These are phyloP conservation scores for Drosophila baimaii DNA, from an alignment of 1,140 invertebrate genomes.

Conservation along the genomic window DNA sequence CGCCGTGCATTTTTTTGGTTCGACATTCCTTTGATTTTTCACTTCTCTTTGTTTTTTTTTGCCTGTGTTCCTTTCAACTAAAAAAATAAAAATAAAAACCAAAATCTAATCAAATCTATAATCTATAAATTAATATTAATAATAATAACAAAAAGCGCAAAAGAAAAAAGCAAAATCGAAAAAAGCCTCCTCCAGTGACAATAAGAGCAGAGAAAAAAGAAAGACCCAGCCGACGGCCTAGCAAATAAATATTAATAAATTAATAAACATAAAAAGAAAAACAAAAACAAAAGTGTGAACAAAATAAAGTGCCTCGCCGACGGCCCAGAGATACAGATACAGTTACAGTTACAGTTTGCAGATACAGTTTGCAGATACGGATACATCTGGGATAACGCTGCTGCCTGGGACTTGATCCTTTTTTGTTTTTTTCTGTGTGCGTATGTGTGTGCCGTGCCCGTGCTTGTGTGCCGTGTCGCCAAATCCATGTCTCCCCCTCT, in stretches of 20 bases:
- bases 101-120: not conserved
- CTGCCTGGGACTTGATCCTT: conserved; percentile 34
- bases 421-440: conserved; percentile 56
- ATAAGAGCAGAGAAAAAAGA: conserved; percentile 19
- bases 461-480: conserved; percentile 41
- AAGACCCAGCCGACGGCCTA: conserved; percentile 35
- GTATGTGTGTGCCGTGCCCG: conserved; percentile 42
- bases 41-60: conserved; percentile 40
- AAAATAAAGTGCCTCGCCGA: conserved; percentile 31
- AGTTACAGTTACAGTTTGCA: conserved; percentile 11
- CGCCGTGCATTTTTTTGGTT: conserved; percentile 43
- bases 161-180: conserved; percentile 14
- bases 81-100: not conserved
- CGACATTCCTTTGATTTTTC: conserved; percentile 49
- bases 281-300: conserved; percentile 2
- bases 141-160: not conserved
- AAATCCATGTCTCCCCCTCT: conserved; percentile 35
- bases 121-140: not conserved
- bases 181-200: conserved; percentile 27
- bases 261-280: not conserved
- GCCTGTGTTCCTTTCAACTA: conserved; percentile 30
- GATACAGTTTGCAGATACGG: conserved; percentile 20
- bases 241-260: conserved; percentile 2
- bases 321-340: conserved; percentile 19
- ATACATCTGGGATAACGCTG: conserved; percentile 33